phyloP scores from a whole-genome alignment of 2,113 vertebrate genomes.

The Nothocercus nigrocapillus region DNA sequence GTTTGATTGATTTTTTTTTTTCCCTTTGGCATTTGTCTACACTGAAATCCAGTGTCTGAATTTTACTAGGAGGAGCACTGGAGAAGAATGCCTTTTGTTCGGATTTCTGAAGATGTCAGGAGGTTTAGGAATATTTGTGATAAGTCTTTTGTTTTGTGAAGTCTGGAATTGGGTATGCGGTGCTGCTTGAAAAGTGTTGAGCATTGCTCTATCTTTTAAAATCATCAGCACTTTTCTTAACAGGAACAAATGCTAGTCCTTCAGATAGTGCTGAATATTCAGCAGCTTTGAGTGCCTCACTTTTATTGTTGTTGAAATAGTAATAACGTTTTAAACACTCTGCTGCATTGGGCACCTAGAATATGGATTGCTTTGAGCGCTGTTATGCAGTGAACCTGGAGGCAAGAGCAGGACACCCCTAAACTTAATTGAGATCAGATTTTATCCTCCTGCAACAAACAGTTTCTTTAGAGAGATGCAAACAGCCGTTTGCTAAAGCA shows the following conservation, averaged over 20 bases:
- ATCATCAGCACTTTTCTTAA: constrained; percentile 30
- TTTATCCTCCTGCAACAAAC: background rate
- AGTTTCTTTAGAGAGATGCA: background rate
- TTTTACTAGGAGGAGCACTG: constrained; percentile 33
- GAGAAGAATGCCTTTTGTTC: constrained; percentile 36
- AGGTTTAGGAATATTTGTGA: constrained; percentile 53
- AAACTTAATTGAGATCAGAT: background rate
- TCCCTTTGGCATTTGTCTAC: constrained; percentile 64
- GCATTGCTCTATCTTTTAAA: background rate
- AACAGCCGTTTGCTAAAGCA: background rate
- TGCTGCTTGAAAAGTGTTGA: background rate
- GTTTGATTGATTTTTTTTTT: constrained; percentile 75
- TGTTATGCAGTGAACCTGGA: background rate
- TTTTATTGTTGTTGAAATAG: background rate
- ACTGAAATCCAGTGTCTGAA: constrained; percentile 53
- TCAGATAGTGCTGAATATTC: background rate
- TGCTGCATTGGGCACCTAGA: background rate
- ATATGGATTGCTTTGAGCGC: background rate
- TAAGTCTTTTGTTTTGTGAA: constrained; percentile 42
- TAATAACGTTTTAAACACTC: background rate
- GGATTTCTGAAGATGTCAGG: constrained; percentile 47
- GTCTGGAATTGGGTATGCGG: background rate
- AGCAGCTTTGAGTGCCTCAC: background rate
- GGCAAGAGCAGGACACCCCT: background rate
- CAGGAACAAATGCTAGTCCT: constrained; percentile 19